Base-by-base conservation (phyloP, 2,888 invertebrate genomes). In the Drosophila siamana region DNA sequence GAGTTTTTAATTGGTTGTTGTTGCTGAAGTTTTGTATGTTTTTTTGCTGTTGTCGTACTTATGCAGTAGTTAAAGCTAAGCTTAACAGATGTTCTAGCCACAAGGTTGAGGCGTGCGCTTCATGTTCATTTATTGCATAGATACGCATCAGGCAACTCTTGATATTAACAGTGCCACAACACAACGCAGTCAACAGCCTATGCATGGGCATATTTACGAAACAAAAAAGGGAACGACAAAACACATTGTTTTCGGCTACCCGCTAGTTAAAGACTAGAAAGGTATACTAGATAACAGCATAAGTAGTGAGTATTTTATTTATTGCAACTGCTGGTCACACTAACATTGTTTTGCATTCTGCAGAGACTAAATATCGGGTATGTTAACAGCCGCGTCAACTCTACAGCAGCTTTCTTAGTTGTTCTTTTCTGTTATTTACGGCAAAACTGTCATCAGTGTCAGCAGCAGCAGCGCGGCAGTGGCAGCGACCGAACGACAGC, bases 401-500 rank as follows among this genome's bases (percentile, higher is more conserved):
- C 26, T 5, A 6, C 26, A 6, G 5, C 7, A 4, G 26, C 26
- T 1, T 5, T 26, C 30, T 33, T 33, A 4, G 33, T 33, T 11
- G 33, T 33, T 55, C 28, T 51, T 55, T 51, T 47, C 50, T 73
- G 16, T 74, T 74, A 69, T 69, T 74, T 69, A 74, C 64, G 69
- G 61, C 69, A 74, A 74, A 74, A 74, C 74, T 75, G 74, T 75
- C 75, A 75, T 70, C 70, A 74, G 75, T 74, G 74, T 74, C 69
- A 74, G 69, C 74, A 62, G 33, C 74, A 74, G 69, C 59, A 33
- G 47, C 4, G 8, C 33, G 43, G 47, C 48, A 57, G 48, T 56
- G 24, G 46, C 33, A 47, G 4, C n/a, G n/a, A n/a, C n/a, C n/a
- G n/a, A n/a, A 22, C 69, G 69, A 69, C 74, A 62, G 33, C 74